Base-by-base conservation (phyloP, 2,888 invertebrate species). In the Saturnia pavonia region DNA sequence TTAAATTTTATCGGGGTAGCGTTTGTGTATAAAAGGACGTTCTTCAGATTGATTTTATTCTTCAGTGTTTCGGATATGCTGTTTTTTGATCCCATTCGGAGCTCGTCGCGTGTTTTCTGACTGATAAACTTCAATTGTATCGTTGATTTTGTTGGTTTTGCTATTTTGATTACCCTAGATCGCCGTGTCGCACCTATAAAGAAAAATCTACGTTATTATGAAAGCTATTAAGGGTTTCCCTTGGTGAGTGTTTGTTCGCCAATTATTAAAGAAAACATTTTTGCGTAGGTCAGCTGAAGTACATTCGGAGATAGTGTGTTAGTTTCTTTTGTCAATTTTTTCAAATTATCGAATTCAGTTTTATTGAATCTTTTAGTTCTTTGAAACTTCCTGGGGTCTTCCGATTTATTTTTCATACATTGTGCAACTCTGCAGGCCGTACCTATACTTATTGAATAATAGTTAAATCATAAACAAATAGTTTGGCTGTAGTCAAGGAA, bases 1-100 rank as follows among this genome's bases (percentile, higher is more conserved):
- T 77, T 81, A 65, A 72, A 74, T 22, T 79, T 77, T 0, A 88
- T 85, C 0, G 84, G 87, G 2, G 87, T 86, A 0, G 85, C 86
- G 43, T 88, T 88, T 0, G 85, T 78, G 27, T 69, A 72, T 42
- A 75, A 71, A 0, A 84, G 73, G 2, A 84, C 77, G 0, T 74
- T 77, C 25, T 77, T 73, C 11, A 84, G 72, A 72, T 85, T 85
- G n/a, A 78, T 74, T n/a, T 77, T 74, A 54, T 85, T 85, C 70
- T 82, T 85, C 12, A 74, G 74, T 1, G 80, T 73, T 71, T 82
- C 82, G 57, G 73, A 66, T 19, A 43, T 8, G n/a, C 2, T 19
- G 16, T 40, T 22, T 40, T 34, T n/a, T n/a, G 65, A 19, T 40
- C 9, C 65, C 19, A n/a, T 40, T n/a, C 40, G 8, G 40, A 40